phyloP scores from a whole-genome alignment of 2,888 invertebrate species.

The Parnassius glacialis region DNA sequence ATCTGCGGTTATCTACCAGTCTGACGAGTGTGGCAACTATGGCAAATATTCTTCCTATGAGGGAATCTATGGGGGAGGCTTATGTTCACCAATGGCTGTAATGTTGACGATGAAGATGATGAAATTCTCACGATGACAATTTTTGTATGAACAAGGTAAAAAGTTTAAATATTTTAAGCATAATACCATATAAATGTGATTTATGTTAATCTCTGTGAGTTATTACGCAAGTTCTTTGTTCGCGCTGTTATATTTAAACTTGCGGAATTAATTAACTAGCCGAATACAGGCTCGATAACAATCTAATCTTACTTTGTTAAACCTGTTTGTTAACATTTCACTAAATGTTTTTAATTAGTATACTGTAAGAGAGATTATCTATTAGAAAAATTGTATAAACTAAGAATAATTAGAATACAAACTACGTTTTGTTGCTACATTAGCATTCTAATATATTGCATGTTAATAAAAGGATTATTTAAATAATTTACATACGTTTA shows the following conservation, averaged over 20 bases:
- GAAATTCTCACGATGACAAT: background rate
- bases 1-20: too few species aligned
- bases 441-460: background rate
- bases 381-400: slow-evolving; percentile 8
- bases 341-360: slow-evolving; percentile 22
- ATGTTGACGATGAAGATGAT: background rate
- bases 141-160: background rate
- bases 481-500: too few species aligned
- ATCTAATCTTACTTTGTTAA: slow-evolving; percentile 24
- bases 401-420: background rate
- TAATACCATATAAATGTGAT: slow-evolving; percentile 12
- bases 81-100: too few species aligned
- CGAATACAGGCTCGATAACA: slow-evolving; percentile 17
- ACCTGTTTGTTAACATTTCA: slow-evolving; percentile 19
- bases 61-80: too few species aligned
- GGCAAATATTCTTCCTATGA: too few species aligned
- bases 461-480: too few species aligned
- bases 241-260: slow-evolving; percentile 20
- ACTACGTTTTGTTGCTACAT: too few species aligned
- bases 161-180: slow-evolving; percentile 3
- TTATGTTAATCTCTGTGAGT: slow-evolving; percentile 8
- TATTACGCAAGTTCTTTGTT: slow-evolving; percentile 16
- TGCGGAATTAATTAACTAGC: slow-evolving; percentile 22
- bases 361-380: slow-evolving; percentile 6
- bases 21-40: too few species aligned